Evolutionary conservation across 2,113 vertebrate species (phyloP).

Genomic region (Dromas ardeola): DNA sequence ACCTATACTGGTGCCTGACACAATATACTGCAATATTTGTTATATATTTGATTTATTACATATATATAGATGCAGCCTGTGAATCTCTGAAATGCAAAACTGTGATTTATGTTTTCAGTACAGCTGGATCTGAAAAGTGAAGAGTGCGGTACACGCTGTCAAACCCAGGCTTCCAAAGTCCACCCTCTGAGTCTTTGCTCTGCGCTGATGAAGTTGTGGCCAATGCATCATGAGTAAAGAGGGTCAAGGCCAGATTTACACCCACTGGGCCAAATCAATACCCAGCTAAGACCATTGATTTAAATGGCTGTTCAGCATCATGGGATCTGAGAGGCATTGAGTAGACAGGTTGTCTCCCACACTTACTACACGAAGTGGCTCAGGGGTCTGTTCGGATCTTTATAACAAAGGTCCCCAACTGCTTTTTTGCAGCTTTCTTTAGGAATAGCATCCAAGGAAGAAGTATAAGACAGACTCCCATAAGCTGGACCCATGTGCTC

Average conservation of each 20-base stretch:
- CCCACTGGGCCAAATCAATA: not conserved
- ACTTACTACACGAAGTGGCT: not conserved
- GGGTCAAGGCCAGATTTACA: constrained; percentile 9
- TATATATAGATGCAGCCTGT: not conserved
- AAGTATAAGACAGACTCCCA: not conserved
- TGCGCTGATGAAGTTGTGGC: not conserved
- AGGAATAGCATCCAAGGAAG: not conserved
- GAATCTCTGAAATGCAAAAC: not conserved
- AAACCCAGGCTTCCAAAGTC: not conserved
- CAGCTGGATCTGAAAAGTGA: not conserved
- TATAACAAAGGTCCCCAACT: not conserved
- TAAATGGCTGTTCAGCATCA: not conserved
- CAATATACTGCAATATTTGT: not conserved
- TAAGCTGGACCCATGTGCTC: not conserved
- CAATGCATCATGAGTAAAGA: not conserved
- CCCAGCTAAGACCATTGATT: not conserved
- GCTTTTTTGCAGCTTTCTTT: not conserved
- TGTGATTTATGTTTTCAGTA: not conserved
- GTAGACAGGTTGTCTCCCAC: not conserved
- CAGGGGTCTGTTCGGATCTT: not conserved
- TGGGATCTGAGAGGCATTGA: not conserved
- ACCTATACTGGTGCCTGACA: no score
- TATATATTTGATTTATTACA: not conserved
- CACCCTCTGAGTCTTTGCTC: not conserved
- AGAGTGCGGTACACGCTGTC: not conserved